Conservation (phyloP, 2,797 vertebrate genomes). For the Sebastes matsubarae region DNA sequence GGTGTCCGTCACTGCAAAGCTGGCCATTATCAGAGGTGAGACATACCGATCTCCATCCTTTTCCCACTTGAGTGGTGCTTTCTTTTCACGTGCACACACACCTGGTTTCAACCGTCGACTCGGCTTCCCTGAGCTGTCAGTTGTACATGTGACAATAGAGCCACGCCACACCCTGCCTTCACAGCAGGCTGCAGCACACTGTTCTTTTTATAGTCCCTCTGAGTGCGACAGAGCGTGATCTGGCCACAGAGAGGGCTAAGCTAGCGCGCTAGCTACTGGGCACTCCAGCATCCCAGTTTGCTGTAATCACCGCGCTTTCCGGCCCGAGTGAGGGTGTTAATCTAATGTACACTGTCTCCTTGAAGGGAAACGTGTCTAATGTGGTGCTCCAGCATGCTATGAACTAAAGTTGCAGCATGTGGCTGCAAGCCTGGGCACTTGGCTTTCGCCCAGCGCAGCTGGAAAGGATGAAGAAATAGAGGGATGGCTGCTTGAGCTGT, state of each 20-base stretch:
- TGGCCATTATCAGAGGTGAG: constrained; percentile 96
- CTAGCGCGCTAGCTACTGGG: constrained; percentile 33
- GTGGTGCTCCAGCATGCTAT: constrained; percentile 48
- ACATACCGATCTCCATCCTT: neutral
- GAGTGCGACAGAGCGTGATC: constrained; percentile 55
- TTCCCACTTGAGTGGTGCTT: constrained; percentile 22
- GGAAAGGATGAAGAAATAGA: constrained; percentile 55
- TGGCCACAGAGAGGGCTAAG: constrained; percentile 47
- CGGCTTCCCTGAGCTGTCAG: constrained; percentile 40
- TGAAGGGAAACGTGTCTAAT: constrained; percentile 56
- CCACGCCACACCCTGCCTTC: constrained; percentile 55
- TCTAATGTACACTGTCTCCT: constrained; percentile 60
- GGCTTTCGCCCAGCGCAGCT: constrained; percentile 59
- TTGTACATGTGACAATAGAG: constrained; percentile 57
- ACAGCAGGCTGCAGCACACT: constrained; percentile 57
- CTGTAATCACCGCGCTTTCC: constrained; percentile 44
- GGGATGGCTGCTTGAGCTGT: constrained; percentile 46
- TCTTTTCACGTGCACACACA: constrained; percentile 32
- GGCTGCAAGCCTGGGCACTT: constrained; percentile 54
- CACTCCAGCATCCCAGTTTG: constrained; percentile 41
- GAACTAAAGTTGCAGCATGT: constrained; percentile 51
- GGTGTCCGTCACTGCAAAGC: constrained; percentile 91
- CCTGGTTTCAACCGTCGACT: constrained; percentile 22
- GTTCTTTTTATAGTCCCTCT: constrained; percentile 73
- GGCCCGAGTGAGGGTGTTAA: constrained; percentile 58